These are phyloP conservation scores for Plestiodon gilberti DNA, from an alignment of 2,113 vertebrate species.

Conservation along the genomic window DNA sequence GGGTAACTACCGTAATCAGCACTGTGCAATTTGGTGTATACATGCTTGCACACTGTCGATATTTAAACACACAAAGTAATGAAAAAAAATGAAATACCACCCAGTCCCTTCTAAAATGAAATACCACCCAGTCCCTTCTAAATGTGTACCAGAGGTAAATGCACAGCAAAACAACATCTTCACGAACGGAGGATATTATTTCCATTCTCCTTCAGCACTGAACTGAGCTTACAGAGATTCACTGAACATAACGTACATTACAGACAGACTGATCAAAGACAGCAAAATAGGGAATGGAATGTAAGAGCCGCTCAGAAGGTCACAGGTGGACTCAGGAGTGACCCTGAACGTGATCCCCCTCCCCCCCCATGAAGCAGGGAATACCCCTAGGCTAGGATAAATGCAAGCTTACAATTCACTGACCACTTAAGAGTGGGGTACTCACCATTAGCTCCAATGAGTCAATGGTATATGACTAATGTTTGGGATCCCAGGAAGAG, in stretches of 20 bases:
- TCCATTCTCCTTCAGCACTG: neutral
- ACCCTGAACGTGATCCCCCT: neutral
- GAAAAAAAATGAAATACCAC: no score
- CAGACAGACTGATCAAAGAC: neutral
- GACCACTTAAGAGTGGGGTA: neutral
- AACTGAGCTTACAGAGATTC: neutral
- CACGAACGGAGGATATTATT: neutral
- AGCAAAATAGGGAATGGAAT: neutral
- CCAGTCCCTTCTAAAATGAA: neutral
- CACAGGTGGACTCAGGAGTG: constrained; percentile 2
- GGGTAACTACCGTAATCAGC: neutral
- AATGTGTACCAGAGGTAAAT: neutral
- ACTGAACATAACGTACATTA: neutral
- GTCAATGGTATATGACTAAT: neutral
- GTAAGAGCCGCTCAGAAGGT: rapidly evolving
- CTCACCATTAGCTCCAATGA: neutral
- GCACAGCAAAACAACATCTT: neutral
- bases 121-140: neutral
- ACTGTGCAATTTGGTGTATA: neutral
- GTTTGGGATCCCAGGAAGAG: neutral
- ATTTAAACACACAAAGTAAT: neutral
- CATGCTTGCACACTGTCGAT: neutral
- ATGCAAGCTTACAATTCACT: neutral
- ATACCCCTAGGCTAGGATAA: neutral
- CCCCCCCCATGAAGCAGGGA: neutral